Percentiles rank a stretch among this genome's conserved stretches.
phyloP scores from a whole-genome alignment of 2,888 invertebrate species.

The Limnephilus lunatus region DNA sequence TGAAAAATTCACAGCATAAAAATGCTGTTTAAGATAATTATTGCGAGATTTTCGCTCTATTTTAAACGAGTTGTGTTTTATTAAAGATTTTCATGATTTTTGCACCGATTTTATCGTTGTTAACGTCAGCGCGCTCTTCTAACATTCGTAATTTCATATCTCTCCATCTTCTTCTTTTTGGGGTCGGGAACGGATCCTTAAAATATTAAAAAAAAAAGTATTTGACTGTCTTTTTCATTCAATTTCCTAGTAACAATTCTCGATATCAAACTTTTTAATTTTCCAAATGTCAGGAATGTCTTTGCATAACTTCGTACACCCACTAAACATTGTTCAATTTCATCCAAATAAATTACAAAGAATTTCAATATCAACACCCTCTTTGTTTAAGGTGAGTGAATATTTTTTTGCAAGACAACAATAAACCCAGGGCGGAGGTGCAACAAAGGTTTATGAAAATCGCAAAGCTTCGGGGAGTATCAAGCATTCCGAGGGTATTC shows the following conservation, averaged over 20 bases:
- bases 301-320: neutral
- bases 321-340: neutral
- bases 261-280: neutral
- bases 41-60: too few relatives aligned
- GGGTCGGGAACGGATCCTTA: too few relatives aligned
- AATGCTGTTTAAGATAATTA: too few relatives aligned
- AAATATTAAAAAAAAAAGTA: neutral
- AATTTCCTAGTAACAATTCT: neutral
- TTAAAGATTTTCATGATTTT: too few relatives aligned
- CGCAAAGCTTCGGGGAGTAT: neutral
- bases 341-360: neutral
- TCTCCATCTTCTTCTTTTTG: too few relatives aligned
- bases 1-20: too few relatives aligned
- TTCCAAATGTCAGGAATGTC: neutral
- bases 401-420: neutral
- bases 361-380: neutral
- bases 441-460: slow-evolving; percentile 2
- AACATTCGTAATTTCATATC: too few relatives aligned
- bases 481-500: neutral
- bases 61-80: too few relatives aligned
- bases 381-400: neutral
- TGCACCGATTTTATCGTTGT: too few relatives aligned
- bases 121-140: too few relatives aligned
- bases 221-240: neutral
- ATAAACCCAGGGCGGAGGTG: neutral